A percentile compares a stretch with the other conserved stretches of the same genome.
Conservation (phyloP, 2,888 invertebrate genomes). For the Leucoma salicis region DNA sequence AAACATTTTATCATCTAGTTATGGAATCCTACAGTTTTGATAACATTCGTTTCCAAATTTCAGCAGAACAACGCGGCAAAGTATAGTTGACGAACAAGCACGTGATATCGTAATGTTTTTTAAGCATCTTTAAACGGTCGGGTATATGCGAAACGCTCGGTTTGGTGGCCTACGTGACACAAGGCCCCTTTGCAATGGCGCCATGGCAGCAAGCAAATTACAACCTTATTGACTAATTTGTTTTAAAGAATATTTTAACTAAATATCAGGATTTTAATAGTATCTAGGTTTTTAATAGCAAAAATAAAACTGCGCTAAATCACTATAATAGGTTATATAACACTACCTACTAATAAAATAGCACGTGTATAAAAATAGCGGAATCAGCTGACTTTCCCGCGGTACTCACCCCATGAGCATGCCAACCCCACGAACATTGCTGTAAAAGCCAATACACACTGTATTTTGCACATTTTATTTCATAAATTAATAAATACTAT, state of each 20-base stretch:
- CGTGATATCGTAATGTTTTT: constrained; percentile 12
- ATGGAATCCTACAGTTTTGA: constrained; percentile 16
- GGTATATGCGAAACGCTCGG: constrained; percentile 40
- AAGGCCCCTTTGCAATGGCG: constrained; percentile 72
- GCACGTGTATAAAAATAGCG: constrained; percentile 60
- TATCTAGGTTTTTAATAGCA: constrained; percentile 4
- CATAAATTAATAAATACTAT: constrained; percentile 59
- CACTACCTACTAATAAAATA: constrained; percentile 43
- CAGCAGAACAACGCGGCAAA: constrained; percentile 41
- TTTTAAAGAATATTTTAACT: constrained; percentile 20
- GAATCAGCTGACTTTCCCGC: constrained; percentile 66
- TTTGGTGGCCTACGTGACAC: constrained; percentile 80
- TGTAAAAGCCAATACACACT: constrained; percentile 57
- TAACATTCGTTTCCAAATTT: constrained; percentile 50
- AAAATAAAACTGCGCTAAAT: constrained; percentile 9
- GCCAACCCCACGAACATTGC: constrained; percentile 52
- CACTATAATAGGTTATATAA: constrained; percentile 56
- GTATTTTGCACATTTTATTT: constrained; percentile 70
- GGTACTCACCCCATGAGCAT: constrained; percentile 71
- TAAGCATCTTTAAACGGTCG: constrained; percentile 47
- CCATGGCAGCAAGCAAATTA: constrained; percentile 75
- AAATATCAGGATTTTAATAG: constrained; percentile 7
- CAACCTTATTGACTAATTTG: constrained; percentile 65
- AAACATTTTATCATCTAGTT: constrained; percentile 13
- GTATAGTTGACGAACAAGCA: constrained; percentile 19